Base-by-base conservation (phyloP, 2,113 vertebrate genomes). In the Rhinolophus ferrumequinum region DNA sequence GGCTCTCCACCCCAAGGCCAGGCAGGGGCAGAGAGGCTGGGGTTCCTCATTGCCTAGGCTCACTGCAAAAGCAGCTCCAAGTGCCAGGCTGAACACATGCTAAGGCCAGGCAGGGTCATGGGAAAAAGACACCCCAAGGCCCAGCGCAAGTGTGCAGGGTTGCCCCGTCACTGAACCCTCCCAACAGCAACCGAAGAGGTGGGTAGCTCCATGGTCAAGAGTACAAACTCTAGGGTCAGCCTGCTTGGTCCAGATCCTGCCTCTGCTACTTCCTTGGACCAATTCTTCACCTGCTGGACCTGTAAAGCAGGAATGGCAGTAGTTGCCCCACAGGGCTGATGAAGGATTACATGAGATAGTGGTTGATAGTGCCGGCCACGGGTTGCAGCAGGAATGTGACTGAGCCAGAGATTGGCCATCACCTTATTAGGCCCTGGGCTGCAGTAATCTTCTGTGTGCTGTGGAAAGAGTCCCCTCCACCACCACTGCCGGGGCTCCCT, bases 351-450 rank as follows among this genome's bases (percentile, higher is more conserved):
- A 16, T 3, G 75, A 81, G 85, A 58, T 2, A 1, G 30, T 5
- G 18, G n/a, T 26, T 2, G 8, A 8, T 2, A 47, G 64, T 4
- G 56, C 76, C n/a, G 38, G 21, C 35, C 1, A 19, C 75, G n/a
- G 2, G 3, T 8, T 7, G 30, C 7, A 3, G 10, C 1, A 0
- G 28, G 67, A 41, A 6, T 6, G 33, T 10, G 60, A 35, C 47
- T 3, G 21, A 58, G n/a, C 24, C 85, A 12, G 62, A 38, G 56
- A 18, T 28, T 30, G 56, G 54, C 64, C 73, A 3, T 21, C 15
- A 19, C 69, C 8, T 60, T 52, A 8, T 56, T 38, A 52, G 38
- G 64, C 67, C 11, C 4, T 22, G 24, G 33, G 38, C 33, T 11
- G 28, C 54, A 7, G 47, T 2, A 33, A 58, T n/a, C 10, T 0